phyloP scores from a whole-genome alignment of 2,113 vertebrate genomes.

The Lethenteron camtschaticum region DNA sequence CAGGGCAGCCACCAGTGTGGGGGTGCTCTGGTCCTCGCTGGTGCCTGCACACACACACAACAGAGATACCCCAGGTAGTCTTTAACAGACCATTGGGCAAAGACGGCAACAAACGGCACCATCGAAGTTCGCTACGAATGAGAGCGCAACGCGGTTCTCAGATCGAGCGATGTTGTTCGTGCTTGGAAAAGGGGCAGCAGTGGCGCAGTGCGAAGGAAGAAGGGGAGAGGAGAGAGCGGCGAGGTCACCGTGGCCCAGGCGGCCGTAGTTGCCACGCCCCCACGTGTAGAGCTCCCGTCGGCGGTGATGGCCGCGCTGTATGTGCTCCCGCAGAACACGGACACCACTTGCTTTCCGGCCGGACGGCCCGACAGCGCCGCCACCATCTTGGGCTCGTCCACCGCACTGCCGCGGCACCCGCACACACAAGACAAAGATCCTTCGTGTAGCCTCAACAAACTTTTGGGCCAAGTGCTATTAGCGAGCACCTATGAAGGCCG shows the following conservation, averaged over 20 bases:
- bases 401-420: constrained; percentile 29
- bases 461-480: too few relatives aligned
- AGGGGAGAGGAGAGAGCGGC: background rate
- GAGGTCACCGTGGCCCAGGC: constrained; percentile 61
- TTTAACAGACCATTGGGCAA: background rate
- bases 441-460: background rate
- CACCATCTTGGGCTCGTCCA: constrained; percentile 73
- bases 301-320: constrained; percentile 81
- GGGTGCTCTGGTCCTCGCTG: constrained; percentile 88
- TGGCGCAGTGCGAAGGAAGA: too few relatives aligned
- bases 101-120: too few relatives aligned
- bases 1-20: constrained; percentile 65
- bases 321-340: constrained; percentile 77
- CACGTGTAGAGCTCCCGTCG: constrained; percentile 86
- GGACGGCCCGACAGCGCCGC: constrained; percentile 66
- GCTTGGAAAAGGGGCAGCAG: too few relatives aligned
- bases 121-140: too few relatives aligned
- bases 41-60: constrained; percentile 34
- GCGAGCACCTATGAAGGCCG: too few relatives aligned
- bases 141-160: too few relatives aligned
- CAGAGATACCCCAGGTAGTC: background rate
- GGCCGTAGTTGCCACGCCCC: constrained; percentile 88
- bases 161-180: too few relatives aligned
- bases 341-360: constrained; percentile 59
- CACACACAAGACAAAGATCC: background rate